Percentiles rank a stretch among this genome's conserved stretches.
These are phyloP conservation scores for Protobothrops mucrosquamatus DNA, from an alignment of 2,113 vertebrate species.

Conservation along the genomic window DNA sequence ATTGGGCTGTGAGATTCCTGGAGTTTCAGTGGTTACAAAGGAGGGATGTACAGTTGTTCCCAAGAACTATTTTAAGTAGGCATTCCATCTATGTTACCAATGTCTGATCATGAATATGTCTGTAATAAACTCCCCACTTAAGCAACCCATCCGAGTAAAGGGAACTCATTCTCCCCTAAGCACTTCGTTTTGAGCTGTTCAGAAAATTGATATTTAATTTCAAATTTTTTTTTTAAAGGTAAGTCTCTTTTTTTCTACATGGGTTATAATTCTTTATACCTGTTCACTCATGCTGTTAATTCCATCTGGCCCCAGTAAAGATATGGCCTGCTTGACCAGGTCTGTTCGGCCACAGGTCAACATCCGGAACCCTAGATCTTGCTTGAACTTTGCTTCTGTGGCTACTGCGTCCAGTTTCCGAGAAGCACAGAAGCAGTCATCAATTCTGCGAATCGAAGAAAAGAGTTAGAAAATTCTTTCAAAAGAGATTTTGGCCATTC, in stretches of 20 bases:
- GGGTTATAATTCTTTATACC: conserved; percentile 70
- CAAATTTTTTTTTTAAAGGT: not conserved
- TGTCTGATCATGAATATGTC: not conserved
- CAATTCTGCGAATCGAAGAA: conserved; percentile 77
- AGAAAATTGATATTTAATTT: not conserved
- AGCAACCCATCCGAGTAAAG: not conserved
- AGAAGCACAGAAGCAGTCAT: conserved; percentile 95
- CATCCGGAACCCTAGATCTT: conserved; percentile 98
- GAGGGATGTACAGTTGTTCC: not conserved
- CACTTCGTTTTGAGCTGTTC: not conserved
- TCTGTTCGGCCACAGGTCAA: conserved; percentile 96
- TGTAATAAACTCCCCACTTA: not conserved
- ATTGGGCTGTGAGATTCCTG: not conserved
- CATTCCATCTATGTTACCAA: not conserved
- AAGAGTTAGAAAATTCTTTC: conserved; percentile 5
- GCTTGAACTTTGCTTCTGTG: conserved; percentile 95
- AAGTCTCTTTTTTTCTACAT: not conserved
- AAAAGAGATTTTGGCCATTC: conserved; percentile 18
- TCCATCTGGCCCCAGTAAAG: conserved; percentile 89
- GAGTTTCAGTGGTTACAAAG: not conserved
- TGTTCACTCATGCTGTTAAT: conserved; percentile 99
- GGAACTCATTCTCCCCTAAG: not conserved
- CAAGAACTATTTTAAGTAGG: not conserved
- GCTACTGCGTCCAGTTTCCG: conserved; percentile 94
- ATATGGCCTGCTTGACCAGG: conserved; percentile 94